Evolutionary conservation across 2,888 invertebrate species (phyloP), one percentile per base, ranked within the genome.

Genomic region (Pegoplata infirma): DNA sequence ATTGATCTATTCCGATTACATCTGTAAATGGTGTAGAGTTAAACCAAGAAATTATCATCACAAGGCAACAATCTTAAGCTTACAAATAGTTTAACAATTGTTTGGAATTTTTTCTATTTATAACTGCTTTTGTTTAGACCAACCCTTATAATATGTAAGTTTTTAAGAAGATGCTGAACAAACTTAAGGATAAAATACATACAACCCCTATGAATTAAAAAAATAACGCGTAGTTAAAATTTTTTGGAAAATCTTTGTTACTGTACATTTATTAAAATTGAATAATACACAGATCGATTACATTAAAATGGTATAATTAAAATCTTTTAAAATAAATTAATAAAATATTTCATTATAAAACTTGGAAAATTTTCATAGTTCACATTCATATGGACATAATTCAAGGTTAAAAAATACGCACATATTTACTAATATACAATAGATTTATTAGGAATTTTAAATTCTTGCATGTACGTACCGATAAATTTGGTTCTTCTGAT

Each of bases 401-500:
- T n/a, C 36, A 40, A 40, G 36, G 36, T 40, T 40, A n/a, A 12
- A 12, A 2, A 1, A 25, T 25, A 25, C 25, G 6, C 3, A 25
- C 25, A 25, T 3, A 5, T 12, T 12, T 1, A 3, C 2, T 8
- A 12, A 36, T 12, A 1, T 8, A 36, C 10, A 12, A 25, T 25
- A 25, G 6, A 25, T 25, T 25, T 25, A 25, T 25, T 25, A 68
- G 16, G 55, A 19, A 17, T 21, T 66, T 61, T 25, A 64, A 51
- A 21, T 28, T 25, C 36, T 49, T 61, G 16, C n/a, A n/a, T n/a
- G n/a, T 40, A 47, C 36, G 10, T 63, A 19, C 89, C 49, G 85
- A 84, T 44, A 86, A 73, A 82, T 88, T 87, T 58, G 86, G 86
- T 67, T 89, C 89, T 19, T 89, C 89, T 0, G 87, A 81, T 51